Evolutionary conservation across 2,797 vertebrate genomes (phyloP), one percentile per base, ranked within the genome.

Genomic region (Hirundo rustica): DNA sequence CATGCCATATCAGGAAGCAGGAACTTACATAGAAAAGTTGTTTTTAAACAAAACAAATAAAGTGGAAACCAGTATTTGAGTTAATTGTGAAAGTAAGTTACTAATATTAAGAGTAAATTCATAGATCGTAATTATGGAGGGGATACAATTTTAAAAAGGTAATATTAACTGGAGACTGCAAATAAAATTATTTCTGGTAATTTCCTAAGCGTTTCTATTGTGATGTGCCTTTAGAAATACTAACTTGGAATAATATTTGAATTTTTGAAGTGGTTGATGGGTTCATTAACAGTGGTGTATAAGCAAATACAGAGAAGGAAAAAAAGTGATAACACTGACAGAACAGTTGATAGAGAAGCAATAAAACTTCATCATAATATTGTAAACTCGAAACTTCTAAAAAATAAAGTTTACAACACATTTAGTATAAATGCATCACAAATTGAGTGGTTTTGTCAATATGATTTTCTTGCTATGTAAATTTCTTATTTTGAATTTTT

Each of bases 111-210:
- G 3, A 42, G 18, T 21, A 86, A 88, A 54, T 19, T 54, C 8
- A 38, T 50, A 25, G 5, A n/a, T 44, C 4, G 48, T 20, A 61
- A 3, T 4, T 30, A 10, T 29, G 16, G 13, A 84, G 9, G 4
- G 4, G 2, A 65, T n/a, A 36, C 1, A 47, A 48, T 20, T 12
- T 1, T 11, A 15, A 27, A 15, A 42, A 40, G 11, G 1, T 13
- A 27, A 27, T 42, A 26, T 13, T 48, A 57, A 45, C 10, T 44
- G 58, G 11, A 48, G 45, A 60, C 4, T 36, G 8, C 6, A 67
- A 1, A 67, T 25, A 74, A 58, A 62, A 71, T 3, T 32, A 45
- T 40, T 80, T 81, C 21, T 58, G 7, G 36, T 26, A 1, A 36
- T 64, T 61, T 72, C 9, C 25, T 44, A 16, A 40, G 19, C 51